These are phyloP conservation scores for Lycaon pictus DNA, from an alignment of 2,113 vertebrate species.

Conservation along the genomic window DNA sequence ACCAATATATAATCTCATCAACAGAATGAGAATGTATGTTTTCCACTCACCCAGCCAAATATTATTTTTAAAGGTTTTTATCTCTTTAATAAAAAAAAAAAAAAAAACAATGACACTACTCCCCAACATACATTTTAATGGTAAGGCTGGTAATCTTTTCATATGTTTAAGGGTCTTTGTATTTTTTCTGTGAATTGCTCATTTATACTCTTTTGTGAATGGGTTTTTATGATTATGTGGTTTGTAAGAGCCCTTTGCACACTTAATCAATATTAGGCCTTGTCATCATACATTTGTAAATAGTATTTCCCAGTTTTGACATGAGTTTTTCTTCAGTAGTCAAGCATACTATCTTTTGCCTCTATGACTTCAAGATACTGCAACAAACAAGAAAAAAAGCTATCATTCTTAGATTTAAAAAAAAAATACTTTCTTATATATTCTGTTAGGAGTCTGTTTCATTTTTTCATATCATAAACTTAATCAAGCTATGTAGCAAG, in stretches of 20 bases:
- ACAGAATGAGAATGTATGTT: background rate
- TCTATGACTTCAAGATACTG: conserved; percentile 14
- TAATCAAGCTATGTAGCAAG: background rate
- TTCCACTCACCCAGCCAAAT: conserved; percentile 33
- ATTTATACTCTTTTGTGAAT: conserved; percentile 29
- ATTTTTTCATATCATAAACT: background rate
- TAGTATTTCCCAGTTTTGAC: conserved; percentile 39
- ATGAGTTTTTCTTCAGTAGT: conserved; percentile 44
- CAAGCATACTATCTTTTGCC: background rate
- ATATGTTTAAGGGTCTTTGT: conserved; percentile 4
- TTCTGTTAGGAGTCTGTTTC: background rate
- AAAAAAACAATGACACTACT: background rate
- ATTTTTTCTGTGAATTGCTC: conserved; percentile 27
- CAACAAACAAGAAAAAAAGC: conserved; percentile 18
- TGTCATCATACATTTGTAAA: conserved; percentile 53
- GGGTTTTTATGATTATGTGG: conserved; percentile 26
- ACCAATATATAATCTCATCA: background rate
- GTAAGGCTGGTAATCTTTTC: conserved; percentile 26
- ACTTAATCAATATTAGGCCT: conserved; percentile 18
- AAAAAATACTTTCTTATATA: background rate
- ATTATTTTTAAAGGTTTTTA: background rate
- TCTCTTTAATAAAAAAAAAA: conserved; percentile 8
- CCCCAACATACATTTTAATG: background rate
- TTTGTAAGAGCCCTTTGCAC: background rate
- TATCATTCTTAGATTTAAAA: background rate